These are phyloP conservation scores for Chrysomallon squamiferum DNA, from an alignment of 1,140 invertebrate species.

Conservation along the genomic window DNA sequence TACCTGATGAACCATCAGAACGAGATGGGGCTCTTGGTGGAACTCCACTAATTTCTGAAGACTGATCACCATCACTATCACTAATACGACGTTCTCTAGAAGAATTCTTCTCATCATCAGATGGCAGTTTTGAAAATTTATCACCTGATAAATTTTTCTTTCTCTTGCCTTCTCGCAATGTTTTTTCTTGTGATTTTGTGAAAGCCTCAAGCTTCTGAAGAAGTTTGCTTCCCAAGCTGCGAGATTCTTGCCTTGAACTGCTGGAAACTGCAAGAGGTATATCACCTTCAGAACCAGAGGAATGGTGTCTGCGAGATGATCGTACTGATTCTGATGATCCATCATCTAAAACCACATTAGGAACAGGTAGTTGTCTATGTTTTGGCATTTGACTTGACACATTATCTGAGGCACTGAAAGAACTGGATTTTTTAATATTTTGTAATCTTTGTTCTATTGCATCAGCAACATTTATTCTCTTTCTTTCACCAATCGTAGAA, in stretches of 20 bases:
- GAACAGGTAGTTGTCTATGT: conserved; percentile 15
- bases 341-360: conserved; percentile 24
- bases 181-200: conserved; percentile 29
- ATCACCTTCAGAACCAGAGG: conserved; percentile 31
- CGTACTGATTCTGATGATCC: conserved; percentile 8
- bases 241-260: conserved; percentile 17
- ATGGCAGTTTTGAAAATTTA: conserved; percentile 12
- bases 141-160: conserved; percentile 16
- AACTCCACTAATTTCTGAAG: conserved; percentile 18
- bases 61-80: conserved; percentile 31
- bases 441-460: conserved; percentile 31
- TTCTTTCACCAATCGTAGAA: conserved; percentile 13
- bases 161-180: conserved; percentile 21
- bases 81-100: conserved; percentile 26
- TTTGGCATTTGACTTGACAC: conserved; percentile 3
- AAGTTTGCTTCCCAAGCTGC: conserved; percentile 27
- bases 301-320: conserved; percentile 16
- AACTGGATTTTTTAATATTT: conserved; percentile 22
- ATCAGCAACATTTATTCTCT: conserved; percentile 29
- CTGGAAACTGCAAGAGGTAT: conserved; percentile 2
- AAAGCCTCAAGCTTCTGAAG: conserved; percentile 36
- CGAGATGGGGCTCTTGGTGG: conserved; percentile 19
- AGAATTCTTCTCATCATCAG: conserved; percentile 19
- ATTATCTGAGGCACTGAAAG: conserved; percentile 12
- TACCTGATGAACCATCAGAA: conserved; percentile 38